A percentile compares a stretch with the other conserved stretches of the same genome.
phyloP scores from a whole-genome alignment of 2,113 vertebrate genomes.

The Urocolius indicus region DNA sequence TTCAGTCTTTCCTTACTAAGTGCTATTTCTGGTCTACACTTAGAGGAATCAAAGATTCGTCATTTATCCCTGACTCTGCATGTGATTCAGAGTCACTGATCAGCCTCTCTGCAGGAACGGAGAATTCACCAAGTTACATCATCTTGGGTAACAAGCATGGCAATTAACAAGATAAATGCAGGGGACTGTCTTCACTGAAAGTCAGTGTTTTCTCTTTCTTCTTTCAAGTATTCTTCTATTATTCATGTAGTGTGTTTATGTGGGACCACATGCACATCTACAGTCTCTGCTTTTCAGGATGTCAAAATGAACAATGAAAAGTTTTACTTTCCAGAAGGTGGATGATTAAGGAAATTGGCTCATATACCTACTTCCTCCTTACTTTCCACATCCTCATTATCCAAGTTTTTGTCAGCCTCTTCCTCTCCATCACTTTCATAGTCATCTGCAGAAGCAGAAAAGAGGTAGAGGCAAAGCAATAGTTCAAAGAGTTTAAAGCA shows the following conservation, averaged over 20 bases:
- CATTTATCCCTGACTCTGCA: not conserved
- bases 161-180: not conserved
- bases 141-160: not conserved
- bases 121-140: not conserved
- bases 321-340: not conserved
- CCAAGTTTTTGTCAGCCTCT: slow-evolving; percentile 70
- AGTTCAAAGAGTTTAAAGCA: not conserved
- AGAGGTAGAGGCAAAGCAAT: not conserved
- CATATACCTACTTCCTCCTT: slow-evolving; percentile 81
- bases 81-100: not conserved
- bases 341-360: not conserved
- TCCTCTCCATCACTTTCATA: slow-evolving; percentile 80
- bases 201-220: not conserved
- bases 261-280: not conserved
- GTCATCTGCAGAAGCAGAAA: slow-evolving; percentile 61
- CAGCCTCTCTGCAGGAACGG: not conserved
- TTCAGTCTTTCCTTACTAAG: not conserved
- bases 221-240: not conserved
- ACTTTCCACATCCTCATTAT: slow-evolving; percentile 68
- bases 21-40: not conserved
- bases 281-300: not conserved
- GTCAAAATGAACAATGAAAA: not conserved
- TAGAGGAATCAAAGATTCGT: not conserved
- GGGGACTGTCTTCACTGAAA: not conserved
- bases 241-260: not conserved